phyloP scores from a whole-genome alignment of 2,113 vertebrate genomes.

The Sakesphorus luctuosus region DNA sequence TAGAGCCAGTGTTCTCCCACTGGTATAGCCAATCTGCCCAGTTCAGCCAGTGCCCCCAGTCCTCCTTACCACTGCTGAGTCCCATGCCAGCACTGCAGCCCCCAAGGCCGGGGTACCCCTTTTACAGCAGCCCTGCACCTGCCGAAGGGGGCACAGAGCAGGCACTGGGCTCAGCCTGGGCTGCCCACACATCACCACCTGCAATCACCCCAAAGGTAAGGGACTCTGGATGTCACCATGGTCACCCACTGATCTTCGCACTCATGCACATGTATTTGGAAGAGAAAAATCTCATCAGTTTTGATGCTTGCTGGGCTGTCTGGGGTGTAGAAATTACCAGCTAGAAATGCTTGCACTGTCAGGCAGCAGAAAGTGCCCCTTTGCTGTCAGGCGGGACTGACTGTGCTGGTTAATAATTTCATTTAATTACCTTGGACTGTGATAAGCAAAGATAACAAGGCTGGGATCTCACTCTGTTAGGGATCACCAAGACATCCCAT shows the following conservation, averaged over 20 bases:
- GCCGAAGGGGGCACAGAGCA: accelerated
- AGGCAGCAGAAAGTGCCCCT: background rate
- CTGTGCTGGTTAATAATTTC: conserved; percentile 17
- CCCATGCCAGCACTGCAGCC: accelerated
- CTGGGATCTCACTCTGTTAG: background rate
- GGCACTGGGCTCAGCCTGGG: accelerated
- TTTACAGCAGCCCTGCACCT: background rate
- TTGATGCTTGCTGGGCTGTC: background rate
- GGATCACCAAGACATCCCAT: background rate
- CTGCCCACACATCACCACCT: background rate
- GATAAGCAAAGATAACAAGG: conserved; percentile 12
- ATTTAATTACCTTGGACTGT: conserved; percentile 14
- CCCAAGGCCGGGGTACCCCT: background rate
- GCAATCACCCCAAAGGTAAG: background rate
- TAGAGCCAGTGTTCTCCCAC: background rate
- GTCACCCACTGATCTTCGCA: background rate
- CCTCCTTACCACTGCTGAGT: background rate
- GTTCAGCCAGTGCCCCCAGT: background rate
- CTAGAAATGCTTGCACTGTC: background rate
- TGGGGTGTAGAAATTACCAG: background rate
- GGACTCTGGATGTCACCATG: background rate
- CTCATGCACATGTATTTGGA: background rate
- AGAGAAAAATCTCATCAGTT: background rate
- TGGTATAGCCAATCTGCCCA: background rate
- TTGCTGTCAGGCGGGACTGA: background rate